phyloP scores from a whole-genome alignment of 37 sponge, comb jelly and placozoan genomes.

The Cladorhizidae sp. region DNA sequence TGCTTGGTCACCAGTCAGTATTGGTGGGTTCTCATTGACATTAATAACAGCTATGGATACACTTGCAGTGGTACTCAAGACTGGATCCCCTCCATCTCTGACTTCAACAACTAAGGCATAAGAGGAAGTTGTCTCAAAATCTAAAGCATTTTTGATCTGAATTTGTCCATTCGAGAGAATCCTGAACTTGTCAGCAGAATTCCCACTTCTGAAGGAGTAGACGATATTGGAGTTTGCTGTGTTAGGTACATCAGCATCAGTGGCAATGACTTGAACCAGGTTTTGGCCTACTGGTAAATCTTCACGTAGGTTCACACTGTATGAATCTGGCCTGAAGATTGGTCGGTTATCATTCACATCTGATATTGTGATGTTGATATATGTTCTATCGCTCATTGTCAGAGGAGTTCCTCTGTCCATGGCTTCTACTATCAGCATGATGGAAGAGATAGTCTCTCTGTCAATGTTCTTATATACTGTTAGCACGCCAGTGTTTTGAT shows the following conservation, averaged over 20 bases:
- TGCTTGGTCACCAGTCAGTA: slow-evolving; percentile 8
- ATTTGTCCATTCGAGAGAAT: slow-evolving; percentile 7
- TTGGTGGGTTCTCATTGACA: slow-evolving; percentile 72
- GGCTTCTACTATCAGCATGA: slow-evolving; percentile 34
- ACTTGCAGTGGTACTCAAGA: slow-evolving; percentile 15
- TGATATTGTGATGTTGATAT: slow-evolving; percentile 45
- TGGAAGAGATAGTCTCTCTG: slow-evolving; percentile 14
- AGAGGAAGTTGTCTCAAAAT: slow-evolving; percentile 28
- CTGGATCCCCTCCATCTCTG: slow-evolving; percentile 33
- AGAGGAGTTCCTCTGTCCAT: slow-evolving; percentile 19
- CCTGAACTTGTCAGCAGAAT: too few relatives aligned
- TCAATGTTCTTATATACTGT: slow-evolving; percentile 33
- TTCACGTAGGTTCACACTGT: slow-evolving; percentile 32
- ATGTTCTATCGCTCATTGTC: neutral
- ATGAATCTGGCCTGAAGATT: slow-evolving; percentile 27
- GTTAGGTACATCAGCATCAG: slow-evolving; percentile 48
- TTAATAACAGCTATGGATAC: slow-evolving; percentile 55
- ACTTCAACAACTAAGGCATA: slow-evolving; percentile 35
- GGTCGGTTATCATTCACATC: slow-evolving; percentile 86
- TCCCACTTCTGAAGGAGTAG: slow-evolving; percentile 17
- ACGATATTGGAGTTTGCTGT: slow-evolving; percentile 44
- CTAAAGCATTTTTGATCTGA: neutral
- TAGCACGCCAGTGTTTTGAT: slow-evolving; percentile 15
- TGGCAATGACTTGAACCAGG: slow-evolving; percentile 31
- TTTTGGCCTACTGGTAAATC: neutral